Evolutionary conservation across 2,797 vertebrate species (phyloP).

Genomic region (Mareca strepera): DNA sequence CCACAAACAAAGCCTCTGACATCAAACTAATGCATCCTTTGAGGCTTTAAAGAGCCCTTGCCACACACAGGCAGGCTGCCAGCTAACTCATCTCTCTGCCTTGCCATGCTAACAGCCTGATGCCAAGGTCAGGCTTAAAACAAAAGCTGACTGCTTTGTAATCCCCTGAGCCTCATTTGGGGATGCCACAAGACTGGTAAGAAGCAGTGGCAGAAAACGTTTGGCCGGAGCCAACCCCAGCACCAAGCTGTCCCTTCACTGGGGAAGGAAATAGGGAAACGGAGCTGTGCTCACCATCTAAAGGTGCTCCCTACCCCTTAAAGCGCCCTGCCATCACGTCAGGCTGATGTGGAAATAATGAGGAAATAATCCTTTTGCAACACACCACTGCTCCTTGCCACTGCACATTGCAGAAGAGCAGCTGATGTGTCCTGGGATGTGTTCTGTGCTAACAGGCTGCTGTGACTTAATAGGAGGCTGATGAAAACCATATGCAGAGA

Average conservation of each 20-base stretch:
- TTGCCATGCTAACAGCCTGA: constrained; percentile 30
- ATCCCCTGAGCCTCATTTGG: constrained; percentile 27
- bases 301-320: neutral
- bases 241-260: neutral
- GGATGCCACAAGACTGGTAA: constrained; percentile 35
- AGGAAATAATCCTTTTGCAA: constrained; percentile 20
- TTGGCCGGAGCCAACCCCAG: neutral
- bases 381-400: neutral
- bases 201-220: constrained; percentile 15
- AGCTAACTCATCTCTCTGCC: constrained; percentile 43
- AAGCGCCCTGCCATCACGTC: neutral
- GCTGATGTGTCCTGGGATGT: neutral
- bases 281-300: neutral
- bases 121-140: constrained; percentile 63
- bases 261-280: neutral
- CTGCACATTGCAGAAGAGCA: neutral
- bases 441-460: neutral
- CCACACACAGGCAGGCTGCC: constrained; percentile 37
- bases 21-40: constrained; percentile 58
- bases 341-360: neutral
- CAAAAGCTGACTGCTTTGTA: constrained; percentile 23
- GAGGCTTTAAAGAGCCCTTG: constrained; percentile 42
- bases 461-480: neutral
- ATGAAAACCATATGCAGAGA: neutral
- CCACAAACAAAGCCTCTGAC: constrained; percentile 34